Evolutionary conservation across 2,113 vertebrate species (phyloP).

Genomic region (Tylochromis polylepis): DNA sequence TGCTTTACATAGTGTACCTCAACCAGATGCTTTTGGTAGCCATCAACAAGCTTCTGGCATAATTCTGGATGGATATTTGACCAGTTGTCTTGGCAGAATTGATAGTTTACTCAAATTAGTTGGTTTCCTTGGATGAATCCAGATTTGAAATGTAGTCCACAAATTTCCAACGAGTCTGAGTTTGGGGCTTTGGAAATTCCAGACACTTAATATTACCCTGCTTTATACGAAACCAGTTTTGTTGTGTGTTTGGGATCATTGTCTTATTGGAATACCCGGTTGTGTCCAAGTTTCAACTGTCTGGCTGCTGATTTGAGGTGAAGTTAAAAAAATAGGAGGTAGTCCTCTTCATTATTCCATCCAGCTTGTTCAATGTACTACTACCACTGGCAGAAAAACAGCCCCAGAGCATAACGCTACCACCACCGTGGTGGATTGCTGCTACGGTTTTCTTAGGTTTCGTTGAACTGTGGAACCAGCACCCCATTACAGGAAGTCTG

Average conservation of each 20-base stretch:
- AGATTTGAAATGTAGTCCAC: not conserved
- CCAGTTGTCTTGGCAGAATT: not conserved
- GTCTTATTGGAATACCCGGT: fast-evolving
- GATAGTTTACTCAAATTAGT: not conserved
- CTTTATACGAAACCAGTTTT: not conserved
- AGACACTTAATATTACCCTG: not conserved
- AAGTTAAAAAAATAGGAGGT: not conserved
- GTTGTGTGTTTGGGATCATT: not conserved
- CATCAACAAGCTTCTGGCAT: not conserved
- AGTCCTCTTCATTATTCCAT: not conserved
- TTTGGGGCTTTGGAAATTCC: not conserved
- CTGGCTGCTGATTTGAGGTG: not conserved
- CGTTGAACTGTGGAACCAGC: not conserved
- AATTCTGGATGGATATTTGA: not conserved
- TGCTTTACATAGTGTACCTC: not conserved
- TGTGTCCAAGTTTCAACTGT: not conserved
- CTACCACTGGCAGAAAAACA: not conserved
- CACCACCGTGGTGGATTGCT: not conserved
- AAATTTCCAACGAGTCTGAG: not conserved
- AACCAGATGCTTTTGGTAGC: not conserved
- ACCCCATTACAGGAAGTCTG: not conserved
- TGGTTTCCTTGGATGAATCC: not conserved
- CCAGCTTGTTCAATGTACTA: not conserved
- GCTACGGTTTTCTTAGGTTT: not conserved
- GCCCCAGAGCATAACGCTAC: not conserved